Conservation (phyloP, 2,888 invertebrate species). For the Nudaria mundana region DNA sequence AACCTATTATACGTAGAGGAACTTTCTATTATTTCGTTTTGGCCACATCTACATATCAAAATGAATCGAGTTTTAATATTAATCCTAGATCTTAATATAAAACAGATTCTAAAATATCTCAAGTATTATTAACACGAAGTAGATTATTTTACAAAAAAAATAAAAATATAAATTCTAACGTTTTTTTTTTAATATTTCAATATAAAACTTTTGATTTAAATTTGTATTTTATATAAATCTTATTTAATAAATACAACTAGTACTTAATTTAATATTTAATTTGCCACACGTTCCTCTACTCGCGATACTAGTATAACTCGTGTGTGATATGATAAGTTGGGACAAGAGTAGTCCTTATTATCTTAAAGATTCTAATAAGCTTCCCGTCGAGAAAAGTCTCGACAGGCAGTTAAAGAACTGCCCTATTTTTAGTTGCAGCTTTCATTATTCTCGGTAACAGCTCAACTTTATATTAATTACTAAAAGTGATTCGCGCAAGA, state of each 20-base stretch:
- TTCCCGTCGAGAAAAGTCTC: no score
- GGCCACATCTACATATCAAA: slow-evolving; percentile 12
- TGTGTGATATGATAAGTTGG: no score
- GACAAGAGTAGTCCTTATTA: no score
- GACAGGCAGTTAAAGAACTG: no score
- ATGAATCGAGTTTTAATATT: slow-evolving; percentile 10
- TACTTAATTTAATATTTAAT: no score
- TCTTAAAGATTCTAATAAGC: no score
- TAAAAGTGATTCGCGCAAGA: no score
- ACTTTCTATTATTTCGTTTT: slow-evolving; percentile 25
- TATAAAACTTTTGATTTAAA: slow-evolving; percentile 3
- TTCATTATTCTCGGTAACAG: no score
- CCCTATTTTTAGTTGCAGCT: no score
- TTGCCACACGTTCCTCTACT: no score
- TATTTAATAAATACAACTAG: slow-evolving; percentile 9
- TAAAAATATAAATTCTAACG: slow-evolving; percentile 21
- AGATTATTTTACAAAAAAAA: slow-evolving; percentile 23
- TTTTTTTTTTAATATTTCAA: slow-evolving; percentile 1
- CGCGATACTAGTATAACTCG: no score
- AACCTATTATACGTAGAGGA: slow-evolving; percentile 26
- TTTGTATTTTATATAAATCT: slow-evolving; percentile 6
- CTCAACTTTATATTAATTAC: no score
- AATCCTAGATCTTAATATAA: slow-evolving; percentile 18
- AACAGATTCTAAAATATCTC: slow-evolving; percentile 41
- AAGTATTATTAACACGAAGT: slow-evolving; percentile 40